Percentiles rank a stretch among this genome's conserved stretches.
Conservation (phyloP, 2,113 vertebrate species). For the Oenanthe oenanthe region DNA sequence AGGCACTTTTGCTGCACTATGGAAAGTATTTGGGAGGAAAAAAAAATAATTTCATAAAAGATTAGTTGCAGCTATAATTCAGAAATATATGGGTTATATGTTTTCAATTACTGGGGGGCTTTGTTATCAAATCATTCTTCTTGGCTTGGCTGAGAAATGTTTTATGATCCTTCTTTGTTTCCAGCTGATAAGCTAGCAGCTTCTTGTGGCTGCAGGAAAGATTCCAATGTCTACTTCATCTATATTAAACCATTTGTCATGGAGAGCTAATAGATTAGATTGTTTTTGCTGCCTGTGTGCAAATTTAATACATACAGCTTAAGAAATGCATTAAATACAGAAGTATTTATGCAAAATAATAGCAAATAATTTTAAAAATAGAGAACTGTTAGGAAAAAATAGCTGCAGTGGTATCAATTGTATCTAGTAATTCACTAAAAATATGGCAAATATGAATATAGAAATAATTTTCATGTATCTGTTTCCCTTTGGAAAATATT, state of each 20-base stretch:
- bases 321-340: not conserved
- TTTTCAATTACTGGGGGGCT: constrained; percentile 47
- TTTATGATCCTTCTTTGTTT: constrained; percentile 45
- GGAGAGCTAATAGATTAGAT: not conserved
- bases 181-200: constrained; percentile 29
- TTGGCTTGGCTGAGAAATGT: constrained; percentile 24
- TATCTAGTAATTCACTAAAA: not conserved
- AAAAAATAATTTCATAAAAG: not conserved
- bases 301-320: not conserved
- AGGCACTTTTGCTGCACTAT: not conserved
- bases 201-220: constrained; percentile 47
- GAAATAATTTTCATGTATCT: not conserved
- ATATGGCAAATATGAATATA: not conserved
- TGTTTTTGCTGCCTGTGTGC: not conserved
- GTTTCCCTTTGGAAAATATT: not conserved
- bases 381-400: not conserved
- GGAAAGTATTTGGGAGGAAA: not conserved
- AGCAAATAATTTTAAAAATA: not conserved
- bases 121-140: constrained; percentile 40
- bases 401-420: not conserved
- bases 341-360: not conserved
- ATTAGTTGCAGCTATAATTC: constrained; percentile 40
- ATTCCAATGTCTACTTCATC: constrained; percentile 43
- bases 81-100: constrained; percentile 16
- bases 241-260: constrained; percentile 48